phyloP scores from a whole-genome alignment of 2,888 invertebrate species.

The Cerastis leucographa region DNA sequence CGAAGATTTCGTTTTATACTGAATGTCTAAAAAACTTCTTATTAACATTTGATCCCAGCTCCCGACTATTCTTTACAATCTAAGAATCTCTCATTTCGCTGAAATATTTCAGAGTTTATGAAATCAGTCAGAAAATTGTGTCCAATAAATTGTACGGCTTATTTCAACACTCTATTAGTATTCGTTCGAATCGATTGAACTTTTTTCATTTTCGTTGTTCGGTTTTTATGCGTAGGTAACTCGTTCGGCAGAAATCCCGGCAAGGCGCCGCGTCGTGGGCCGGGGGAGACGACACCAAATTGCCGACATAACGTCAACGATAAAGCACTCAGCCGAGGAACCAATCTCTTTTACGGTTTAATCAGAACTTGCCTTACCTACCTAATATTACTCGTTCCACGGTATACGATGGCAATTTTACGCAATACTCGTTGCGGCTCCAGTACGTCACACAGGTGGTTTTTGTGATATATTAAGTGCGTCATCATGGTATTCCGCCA shows the following conservation, averaged over 20 bases:
- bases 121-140: constrained; percentile 35
- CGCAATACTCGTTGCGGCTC: constrained; percentile 70
- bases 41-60: background rate
- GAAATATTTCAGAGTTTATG: constrained; percentile 21
- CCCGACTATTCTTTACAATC: background rate
- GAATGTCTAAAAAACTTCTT: background rate
- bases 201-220: constrained; percentile 68
- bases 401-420: constrained; percentile 76
- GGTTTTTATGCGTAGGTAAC: constrained; percentile 66
- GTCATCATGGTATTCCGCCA: constrained; percentile 28
- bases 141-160: constrained; percentile 46
- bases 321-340: constrained; percentile 86
- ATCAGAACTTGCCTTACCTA: constrained; percentile 84
- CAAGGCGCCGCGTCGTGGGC: constrained; percentile 60
- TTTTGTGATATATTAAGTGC: constrained; percentile 55
- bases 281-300: constrained; percentile 79
- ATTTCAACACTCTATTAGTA: constrained; percentile 59
- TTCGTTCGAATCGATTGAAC: constrained; percentile 61
- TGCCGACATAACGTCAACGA: constrained; percentile 86
- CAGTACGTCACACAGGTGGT: constrained; percentile 63
- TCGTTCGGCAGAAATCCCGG: constrained; percentile 69
- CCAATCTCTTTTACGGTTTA: constrained; percentile 90
- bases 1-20: constrained; percentile 1
- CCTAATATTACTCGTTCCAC: constrained; percentile 75
- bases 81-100: background rate